Base-by-base conservation (phyloP, 2,888 invertebrate genomes). In the Eupithecia subumbrata region DNA sequence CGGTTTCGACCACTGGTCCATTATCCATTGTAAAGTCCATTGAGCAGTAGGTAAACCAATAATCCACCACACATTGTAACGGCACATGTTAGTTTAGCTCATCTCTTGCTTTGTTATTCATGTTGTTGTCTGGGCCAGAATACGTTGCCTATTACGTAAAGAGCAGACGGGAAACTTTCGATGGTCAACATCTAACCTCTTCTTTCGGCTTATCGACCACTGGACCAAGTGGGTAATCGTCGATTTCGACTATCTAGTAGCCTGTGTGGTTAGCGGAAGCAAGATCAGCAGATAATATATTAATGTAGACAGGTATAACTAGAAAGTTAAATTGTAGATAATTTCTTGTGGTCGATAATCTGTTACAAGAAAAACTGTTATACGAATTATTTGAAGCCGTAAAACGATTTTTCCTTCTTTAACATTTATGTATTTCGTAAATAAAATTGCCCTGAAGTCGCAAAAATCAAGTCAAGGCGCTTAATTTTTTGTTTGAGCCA, bases 31-130 rank as follows among this genome's bases (percentile, higher is more conserved):
- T 64, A 64, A 34, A 34, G 64, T 18, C 64, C 34, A 64, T 64
- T 64, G 40, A 40, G n/a, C 67, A 22, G 67, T n/a, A 34, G 34
- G 45, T 40, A 70, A 66, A 56, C 69, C 68, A 30, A 72, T 67
- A 40, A 69, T 69, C 45, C 64, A 60, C 56, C 64, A 34, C 72
- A 69, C 45, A 70, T 30, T 68, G 63, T 63, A 71, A 45, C 25
- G 43, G 34, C 63, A 18, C 64, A 34, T 63, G 30, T 30, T 5
- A 18, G 34, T 8, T 34, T 64, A 63, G 48, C 22, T 30, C 69
- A 73, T 72, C 74, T 30, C 52, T 45, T 43, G 66, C 66, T 73
- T 72, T 72, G 74, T 72, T 76, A 76, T 76, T 72, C 76, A 76
- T 74, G 72, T 74, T 40, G 40, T 40, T 34, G 18, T 40, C 67